A percentile compares a stretch with the other conserved stretches of the same genome.
Conservation (phyloP, 2,888 invertebrate species). For the Enchytraeus crypticus region DNA sequence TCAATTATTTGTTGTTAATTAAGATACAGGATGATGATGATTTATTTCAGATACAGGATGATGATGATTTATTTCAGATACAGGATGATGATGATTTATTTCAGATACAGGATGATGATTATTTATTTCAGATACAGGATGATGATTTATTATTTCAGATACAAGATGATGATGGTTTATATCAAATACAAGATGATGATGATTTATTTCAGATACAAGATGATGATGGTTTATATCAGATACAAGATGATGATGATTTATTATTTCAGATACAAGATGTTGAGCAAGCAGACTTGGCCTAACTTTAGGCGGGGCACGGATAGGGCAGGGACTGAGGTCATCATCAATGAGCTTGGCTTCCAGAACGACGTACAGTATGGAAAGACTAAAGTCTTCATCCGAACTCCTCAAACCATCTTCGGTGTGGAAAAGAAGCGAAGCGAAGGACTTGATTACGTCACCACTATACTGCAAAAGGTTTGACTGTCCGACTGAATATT, state of each 20-base stretch:
- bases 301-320: conserved; percentile 72
- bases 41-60: too few relatives aligned
- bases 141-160: background rate
- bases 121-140: too few relatives aligned
- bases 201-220: too few relatives aligned
- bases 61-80: too few relatives aligned
- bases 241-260: too few relatives aligned
- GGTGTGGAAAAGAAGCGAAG: conserved; percentile 76
- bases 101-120: too few relatives aligned
- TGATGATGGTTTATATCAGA: background rate
- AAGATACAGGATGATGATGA: too few relatives aligned
- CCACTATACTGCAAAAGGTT: conserved; percentile 85
- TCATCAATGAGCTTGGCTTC: conserved; percentile 71
- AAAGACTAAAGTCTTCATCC: conserved; percentile 87
- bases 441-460: conserved; percentile 78
- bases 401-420: conserved; percentile 83
- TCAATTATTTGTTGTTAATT: too few relatives aligned
- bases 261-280: conserved; percentile 83
- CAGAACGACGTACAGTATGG: conserved; percentile 82
- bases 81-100: too few relatives aligned
- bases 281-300: conserved; percentile 91
- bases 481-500: too few relatives aligned
- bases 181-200: background rate
- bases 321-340: conserved; percentile 62
- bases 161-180: background rate